phyloP scores from a whole-genome alignment of 2,113 vertebrate genomes.

The human region DNA sequence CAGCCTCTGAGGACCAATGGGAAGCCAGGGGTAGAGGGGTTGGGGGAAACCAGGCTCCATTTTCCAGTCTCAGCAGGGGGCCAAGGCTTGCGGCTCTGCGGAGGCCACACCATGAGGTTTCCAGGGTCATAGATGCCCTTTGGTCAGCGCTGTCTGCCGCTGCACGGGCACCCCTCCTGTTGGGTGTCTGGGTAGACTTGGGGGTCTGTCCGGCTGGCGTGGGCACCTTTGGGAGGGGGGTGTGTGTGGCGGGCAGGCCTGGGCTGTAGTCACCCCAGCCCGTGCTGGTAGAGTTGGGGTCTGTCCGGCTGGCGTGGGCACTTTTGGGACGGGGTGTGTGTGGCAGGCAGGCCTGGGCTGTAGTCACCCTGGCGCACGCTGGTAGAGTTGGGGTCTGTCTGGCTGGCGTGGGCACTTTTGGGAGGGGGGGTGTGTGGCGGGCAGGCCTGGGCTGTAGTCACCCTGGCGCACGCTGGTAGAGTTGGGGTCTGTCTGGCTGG shows the following conservation, averaged over 20 bases:
- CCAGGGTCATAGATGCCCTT: fast-evolving
- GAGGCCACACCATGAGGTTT: background rate
- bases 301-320: fast-evolving
- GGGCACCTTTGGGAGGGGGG: fast-evolving
- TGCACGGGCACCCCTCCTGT: fast-evolving
- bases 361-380: fast-evolving
- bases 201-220: fast-evolving
- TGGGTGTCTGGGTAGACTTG: fast-evolving
- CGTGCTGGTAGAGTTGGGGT: fast-evolving
- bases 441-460: no score
- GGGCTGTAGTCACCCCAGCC: fast-evolving
- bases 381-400: fast-evolving
- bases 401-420: fast-evolving
- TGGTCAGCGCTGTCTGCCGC: fast-evolving
- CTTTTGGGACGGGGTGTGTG: background rate
- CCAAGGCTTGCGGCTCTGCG: background rate
- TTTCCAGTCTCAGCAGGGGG: background rate
- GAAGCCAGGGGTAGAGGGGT: background rate
- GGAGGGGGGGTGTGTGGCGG: background rate
- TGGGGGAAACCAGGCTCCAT: no score
- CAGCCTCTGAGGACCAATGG: background rate
- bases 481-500: no score
- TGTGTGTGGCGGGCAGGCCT: no score
- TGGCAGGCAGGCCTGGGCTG: no score
- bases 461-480: no score